These are phyloP conservation scores for Thalassophryne amazonica DNA, from an alignment of 2,797 vertebrate genomes.

Conservation along the genomic window DNA sequence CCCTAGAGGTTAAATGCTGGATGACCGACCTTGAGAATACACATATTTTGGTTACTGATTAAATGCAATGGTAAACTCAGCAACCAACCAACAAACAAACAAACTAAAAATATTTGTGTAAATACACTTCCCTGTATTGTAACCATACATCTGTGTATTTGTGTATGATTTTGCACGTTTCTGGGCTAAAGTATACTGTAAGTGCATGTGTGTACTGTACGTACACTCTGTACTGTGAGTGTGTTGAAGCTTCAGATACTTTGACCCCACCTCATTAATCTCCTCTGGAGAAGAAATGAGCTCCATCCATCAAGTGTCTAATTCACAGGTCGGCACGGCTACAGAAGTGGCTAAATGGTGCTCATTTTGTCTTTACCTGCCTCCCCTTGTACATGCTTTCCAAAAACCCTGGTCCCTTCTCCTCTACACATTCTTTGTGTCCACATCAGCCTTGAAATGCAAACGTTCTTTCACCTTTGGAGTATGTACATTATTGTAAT, in stretches of 20 bases:
- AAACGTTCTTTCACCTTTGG: too few species aligned
- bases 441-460: too few species aligned
- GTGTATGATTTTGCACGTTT: background rate
- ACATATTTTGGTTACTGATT: too few species aligned
- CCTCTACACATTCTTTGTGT: background rate
- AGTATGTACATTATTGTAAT: too few species aligned
- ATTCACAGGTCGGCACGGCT: conserved; percentile 39
- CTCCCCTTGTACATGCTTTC: background rate
- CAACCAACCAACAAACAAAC: too few species aligned
- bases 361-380: background rate
- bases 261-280: conserved; percentile 63
- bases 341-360: conserved; percentile 25
- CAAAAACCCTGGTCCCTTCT: background rate
- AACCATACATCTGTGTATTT: background rate
- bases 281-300: conserved; percentile 61
- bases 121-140: too few species aligned
- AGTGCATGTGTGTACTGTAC: background rate
- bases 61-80: too few species aligned
- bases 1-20: too few species aligned
- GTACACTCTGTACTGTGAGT: conserved; percentile 8
- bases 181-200: background rate
- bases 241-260: conserved; percentile 11
- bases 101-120: too few species aligned
- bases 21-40: too few species aligned
- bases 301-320: conserved; percentile 57